Percentiles rank a stretch among this genome's conserved stretches.
Conservation (phyloP, 2,888 invertebrate species). For the Heteromyza rotundicornis region DNA sequence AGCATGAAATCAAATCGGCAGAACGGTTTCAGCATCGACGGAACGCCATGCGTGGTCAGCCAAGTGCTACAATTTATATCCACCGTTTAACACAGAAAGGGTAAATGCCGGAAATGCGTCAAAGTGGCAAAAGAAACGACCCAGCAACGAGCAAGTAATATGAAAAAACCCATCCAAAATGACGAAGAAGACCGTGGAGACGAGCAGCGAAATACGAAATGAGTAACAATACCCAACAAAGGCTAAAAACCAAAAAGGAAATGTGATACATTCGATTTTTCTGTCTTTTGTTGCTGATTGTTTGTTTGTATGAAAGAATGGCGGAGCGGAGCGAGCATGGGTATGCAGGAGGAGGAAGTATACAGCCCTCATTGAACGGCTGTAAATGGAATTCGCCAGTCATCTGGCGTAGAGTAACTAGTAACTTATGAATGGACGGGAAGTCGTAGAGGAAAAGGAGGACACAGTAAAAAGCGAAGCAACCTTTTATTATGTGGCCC, state of each 20-base stretch:
- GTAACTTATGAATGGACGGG: too few species aligned
- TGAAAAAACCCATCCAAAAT: neutral
- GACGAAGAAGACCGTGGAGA: neutral
- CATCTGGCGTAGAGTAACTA: too few species aligned
- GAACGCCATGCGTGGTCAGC: slow-evolving; percentile 18
- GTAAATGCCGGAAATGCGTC: slow-evolving; percentile 28
- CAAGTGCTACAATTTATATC: slow-evolving; percentile 29
- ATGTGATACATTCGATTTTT: slow-evolving; percentile 21
- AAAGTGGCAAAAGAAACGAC: neutral
- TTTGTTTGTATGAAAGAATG: slow-evolving; percentile 12
- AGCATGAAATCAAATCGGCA: slow-evolving; percentile 5
- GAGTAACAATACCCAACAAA: neutral
- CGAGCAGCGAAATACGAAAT: neutral
- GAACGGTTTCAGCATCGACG: neutral
- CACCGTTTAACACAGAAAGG: slow-evolving; percentile 22
- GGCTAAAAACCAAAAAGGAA: slow-evolving; percentile 14
- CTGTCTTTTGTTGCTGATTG: neutral
- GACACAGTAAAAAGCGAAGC: too few species aligned
- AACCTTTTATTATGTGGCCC: too few species aligned
- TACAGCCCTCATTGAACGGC: too few species aligned
- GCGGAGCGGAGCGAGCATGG: neutral
- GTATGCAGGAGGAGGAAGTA: too few species aligned
- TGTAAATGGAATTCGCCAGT: too few species aligned
- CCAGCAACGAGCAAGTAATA: neutral
- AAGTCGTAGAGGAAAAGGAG: too few species aligned